Evolutionary conservation across 1,140 invertebrate species (phyloP).

Genomic region (Pristionchus pacificus): DNA sequence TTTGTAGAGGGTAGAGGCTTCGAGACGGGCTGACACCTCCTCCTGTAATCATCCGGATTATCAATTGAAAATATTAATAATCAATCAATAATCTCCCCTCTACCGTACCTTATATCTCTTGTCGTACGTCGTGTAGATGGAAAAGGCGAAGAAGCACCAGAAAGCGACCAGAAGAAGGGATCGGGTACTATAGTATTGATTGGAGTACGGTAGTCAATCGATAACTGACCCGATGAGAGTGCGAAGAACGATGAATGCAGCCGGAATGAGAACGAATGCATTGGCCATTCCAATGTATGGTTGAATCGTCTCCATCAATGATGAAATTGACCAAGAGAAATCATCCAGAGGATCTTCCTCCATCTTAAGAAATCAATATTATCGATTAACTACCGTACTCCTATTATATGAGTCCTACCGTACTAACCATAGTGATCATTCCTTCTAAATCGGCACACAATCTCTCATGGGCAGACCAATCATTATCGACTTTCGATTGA

Average conservation of each 20-base stretch:
- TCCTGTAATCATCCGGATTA: no score
- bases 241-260: neutral
- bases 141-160: no score
- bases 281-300: neutral
- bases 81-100: no score
- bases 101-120: no score
- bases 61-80: no score
- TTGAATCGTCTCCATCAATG: constrained; percentile 1
- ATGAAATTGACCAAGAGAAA: neutral
- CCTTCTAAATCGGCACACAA: neutral
- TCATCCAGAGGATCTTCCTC: neutral
- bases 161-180: no score
- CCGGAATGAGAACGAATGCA: neutral
- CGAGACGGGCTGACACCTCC: neutral
- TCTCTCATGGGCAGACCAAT: neutral
- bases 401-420: no score
- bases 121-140: no score
- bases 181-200: no score
- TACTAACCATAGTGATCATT: neutral
- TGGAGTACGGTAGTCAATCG: no score
- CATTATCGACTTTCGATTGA: neutral
- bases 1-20: neutral
- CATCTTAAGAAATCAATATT: no score
- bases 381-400: no score
- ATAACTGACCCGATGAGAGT: neutral